Conservation (phyloP, 2,888 invertebrate genomes). For the Volucella inflata region DNA sequence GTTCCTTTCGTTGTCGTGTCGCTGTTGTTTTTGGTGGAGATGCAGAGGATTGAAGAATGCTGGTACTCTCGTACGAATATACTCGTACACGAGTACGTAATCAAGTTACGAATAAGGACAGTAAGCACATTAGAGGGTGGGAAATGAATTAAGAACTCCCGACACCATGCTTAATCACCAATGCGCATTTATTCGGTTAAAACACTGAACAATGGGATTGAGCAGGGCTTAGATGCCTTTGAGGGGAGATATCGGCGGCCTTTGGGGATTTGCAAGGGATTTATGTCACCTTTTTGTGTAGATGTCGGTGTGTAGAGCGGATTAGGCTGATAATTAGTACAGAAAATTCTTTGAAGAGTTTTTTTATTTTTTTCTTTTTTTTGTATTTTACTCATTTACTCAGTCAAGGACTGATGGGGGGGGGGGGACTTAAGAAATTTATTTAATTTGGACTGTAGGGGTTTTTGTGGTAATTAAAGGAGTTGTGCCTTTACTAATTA, state of each 20-base stretch:
- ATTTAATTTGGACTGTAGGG: not conserved
- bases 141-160: constrained; percentile 29
- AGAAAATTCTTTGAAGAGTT: constrained; percentile 6
- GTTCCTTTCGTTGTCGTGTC: constrained; percentile 29
- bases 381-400: too few species aligned
- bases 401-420: too few species aligned
- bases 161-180: constrained; percentile 43
- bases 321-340: constrained; percentile 28
- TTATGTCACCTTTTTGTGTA: constrained; percentile 26
- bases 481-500: not conserved
- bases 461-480: not conserved
- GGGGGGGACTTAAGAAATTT: not conserved
- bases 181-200: constrained; percentile 48
- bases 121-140: constrained; percentile 52
- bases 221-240: not conserved
- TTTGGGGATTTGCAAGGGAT: constrained; percentile 20
- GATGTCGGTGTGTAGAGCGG: not conserved
- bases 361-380: not conserved
- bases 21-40: constrained; percentile 1
- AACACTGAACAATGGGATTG: constrained; percentile 19
- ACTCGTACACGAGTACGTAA: constrained; percentile 20
- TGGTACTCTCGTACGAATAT: too few species aligned
- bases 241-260: constrained; percentile 7
- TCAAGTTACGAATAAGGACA: constrained; percentile 18
- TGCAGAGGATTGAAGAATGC: not conserved